Evolutionary conservation across 2,797 vertebrate species (phyloP).

Genomic region (Pseudochromis fuscus): DNA sequence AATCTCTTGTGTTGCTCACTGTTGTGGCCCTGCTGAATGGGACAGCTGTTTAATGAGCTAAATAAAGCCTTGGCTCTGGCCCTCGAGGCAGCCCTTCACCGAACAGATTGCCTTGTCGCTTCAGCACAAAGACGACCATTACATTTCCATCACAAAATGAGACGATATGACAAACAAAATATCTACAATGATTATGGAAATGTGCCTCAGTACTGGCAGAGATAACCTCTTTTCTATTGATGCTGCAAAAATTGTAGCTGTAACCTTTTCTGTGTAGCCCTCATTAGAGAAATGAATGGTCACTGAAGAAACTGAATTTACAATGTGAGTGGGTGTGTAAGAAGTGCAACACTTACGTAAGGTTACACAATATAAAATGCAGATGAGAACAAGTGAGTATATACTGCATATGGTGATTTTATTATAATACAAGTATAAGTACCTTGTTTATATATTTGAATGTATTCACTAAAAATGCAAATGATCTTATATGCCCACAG

Average conservation of each 20-base stretch:
- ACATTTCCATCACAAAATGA: constrained; percentile 60
- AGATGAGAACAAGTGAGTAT: constrained; percentile 5
- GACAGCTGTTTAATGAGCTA: constrained; percentile 83
- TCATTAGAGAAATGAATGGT: constrained; percentile 40
- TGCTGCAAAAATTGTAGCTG: constrained; percentile 26
- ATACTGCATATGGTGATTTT: background rate
- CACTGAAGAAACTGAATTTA: constrained; percentile 16
- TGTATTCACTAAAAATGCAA: constrained; percentile 54
- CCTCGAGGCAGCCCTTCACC: constrained; percentile 62
- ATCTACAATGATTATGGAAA: constrained; percentile 60
- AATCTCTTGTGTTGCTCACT: constrained; percentile 60
- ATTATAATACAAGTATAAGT: background rate
- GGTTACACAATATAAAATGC: constrained; percentile 27
- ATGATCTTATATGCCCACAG: background rate
- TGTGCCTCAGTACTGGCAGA: constrained; percentile 13
- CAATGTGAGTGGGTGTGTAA: background rate
- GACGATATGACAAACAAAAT: constrained; percentile 41
- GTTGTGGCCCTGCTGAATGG: constrained; percentile 68
- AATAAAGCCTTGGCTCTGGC: constrained; percentile 75
- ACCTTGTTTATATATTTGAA: background rate
- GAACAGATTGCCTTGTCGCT: constrained; percentile 63
- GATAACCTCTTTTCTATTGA: constrained; percentile 39
- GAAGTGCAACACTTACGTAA: constrained; percentile 5
- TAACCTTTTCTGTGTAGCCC: constrained; percentile 14
- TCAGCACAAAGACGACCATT: constrained; percentile 56